A percentile compares a stretch with the other conserved stretches of the same genome.
These are phyloP conservation scores for Spinus olivaceus DNA, from an alignment of 2,797 vertebrate species.

Conservation along the genomic window DNA sequence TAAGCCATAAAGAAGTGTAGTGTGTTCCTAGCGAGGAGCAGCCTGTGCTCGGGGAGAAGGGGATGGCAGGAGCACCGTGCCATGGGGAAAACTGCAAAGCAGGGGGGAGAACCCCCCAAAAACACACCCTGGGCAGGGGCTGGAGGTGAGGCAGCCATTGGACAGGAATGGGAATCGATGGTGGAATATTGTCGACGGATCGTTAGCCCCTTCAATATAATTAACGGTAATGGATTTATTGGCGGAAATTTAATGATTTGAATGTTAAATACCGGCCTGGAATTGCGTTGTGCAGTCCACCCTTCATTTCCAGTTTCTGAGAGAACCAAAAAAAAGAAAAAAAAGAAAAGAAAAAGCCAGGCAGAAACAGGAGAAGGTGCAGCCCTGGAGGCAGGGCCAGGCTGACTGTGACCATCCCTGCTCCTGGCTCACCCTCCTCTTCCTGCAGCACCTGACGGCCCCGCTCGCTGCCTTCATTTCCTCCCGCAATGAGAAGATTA, in stretches of 20 bases:
- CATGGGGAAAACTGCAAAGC: not conserved
- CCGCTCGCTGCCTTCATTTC: slow-evolving; percentile 65
- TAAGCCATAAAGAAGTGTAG: slow-evolving; percentile 82
- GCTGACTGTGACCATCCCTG: not conserved
- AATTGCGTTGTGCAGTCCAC: not conserved
- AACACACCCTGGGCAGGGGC: accelerated
- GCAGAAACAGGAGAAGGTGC: not conserved
- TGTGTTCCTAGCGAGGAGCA: slow-evolving; percentile 73
- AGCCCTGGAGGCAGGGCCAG: not conserved
- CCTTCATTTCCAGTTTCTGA: not conserved
- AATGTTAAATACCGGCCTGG: slow-evolving; percentile 61
- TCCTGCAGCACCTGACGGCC: slow-evolving; percentile 51
- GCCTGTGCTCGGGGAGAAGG: slow-evolving; percentile 65
- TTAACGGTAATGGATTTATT: slow-evolving; percentile 78
- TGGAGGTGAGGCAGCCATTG: not conserved
- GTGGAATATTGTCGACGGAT: slow-evolving; percentile 55
- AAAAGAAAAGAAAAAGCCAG: not conserved
- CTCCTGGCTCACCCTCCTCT: not conserved
- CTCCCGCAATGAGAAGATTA: slow-evolving; percentile 76
- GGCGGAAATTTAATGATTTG: slow-evolving; percentile 61
- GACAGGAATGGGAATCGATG: slow-evolving; percentile 47
- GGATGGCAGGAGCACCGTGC: not conserved
- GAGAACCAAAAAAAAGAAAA: not conserved
- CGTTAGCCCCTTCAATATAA: slow-evolving; percentile 72
- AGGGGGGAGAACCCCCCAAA: not conserved